Base-by-base conservation (phyloP, 2,888 invertebrate species). In the Euplexia lucipara region DNA sequence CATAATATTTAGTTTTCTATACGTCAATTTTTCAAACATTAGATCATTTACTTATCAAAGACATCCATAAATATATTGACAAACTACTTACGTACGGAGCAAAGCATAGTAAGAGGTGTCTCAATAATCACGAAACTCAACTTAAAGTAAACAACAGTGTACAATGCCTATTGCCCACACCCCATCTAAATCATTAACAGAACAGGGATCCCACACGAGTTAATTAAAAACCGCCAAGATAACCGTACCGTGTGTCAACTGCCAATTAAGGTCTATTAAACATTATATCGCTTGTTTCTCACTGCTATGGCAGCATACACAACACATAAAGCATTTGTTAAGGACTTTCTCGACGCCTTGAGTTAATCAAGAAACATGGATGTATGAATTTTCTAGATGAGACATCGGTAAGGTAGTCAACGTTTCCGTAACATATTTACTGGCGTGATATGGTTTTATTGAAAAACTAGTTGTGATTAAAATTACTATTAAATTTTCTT, bases 251-350 rank as follows among this genome's bases (percentile, higher is more conserved):
- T 78, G 76, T 86, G 88, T 88, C 86, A 85, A 84, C 84, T 79
- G 73, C 86, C 91, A 93, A 93, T 94, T 94, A 92, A 89, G 88
- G 85, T 86, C 90, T 86, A 93, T 93, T 93, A 90, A 88, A 88
- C 84, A 81, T 84, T 82, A 86, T 86, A 83, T 85, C 83, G 84
- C 84, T 86, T 90, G 89, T 87, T 89, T 86, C 86, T 84, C 88
- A 79, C 84, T 86, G 79, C 81, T 82, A 86, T 87, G 86, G 86
- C 90, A 88, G 85, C n/a, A n/a, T 86, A 86, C 88, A 86, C 85
- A 89, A 86, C 88, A 86, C 85, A 89, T 89, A 88, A 90, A 87
- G 84, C 86, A 86, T 85, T 87, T 88, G 91, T 91, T 92, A 90
- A 86, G 85, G 86, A 85, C 89, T 88, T 89, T 90, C 90, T 85